Conservation (phyloP, 2,888 invertebrate species). For the Trypoxylon attenuatum region DNA sequence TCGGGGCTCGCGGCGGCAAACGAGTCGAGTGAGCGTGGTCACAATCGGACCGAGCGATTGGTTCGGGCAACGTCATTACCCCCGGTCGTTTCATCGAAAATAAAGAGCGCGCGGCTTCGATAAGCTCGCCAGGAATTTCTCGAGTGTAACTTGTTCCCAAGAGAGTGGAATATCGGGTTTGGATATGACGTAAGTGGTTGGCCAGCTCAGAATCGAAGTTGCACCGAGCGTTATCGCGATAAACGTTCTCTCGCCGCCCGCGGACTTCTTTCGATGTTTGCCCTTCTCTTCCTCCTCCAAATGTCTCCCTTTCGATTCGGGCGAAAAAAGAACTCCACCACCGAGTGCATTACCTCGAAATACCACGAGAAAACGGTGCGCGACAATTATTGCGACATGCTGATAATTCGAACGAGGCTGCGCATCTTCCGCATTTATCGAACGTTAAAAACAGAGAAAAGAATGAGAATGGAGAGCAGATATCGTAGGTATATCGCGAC, state of each 20-base stretch:
- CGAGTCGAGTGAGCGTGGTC: neutral
- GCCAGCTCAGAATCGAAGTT: neutral
- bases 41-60: neutral
- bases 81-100: neutral
- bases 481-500: no score
- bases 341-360: no score
- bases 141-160: neutral
- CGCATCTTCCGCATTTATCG: no score
- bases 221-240: neutral
- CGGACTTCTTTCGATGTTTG: neutral
- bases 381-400: constrained; percentile 48
- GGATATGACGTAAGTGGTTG: neutral
- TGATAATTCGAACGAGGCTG: constrained; percentile 52
- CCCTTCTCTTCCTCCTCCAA: neutral
- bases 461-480: no score
- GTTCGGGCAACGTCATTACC: neutral
- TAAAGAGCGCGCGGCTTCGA: neutral
- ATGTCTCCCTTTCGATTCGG: neutral
- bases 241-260: neutral
- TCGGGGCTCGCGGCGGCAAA: neutral
- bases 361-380: no score
- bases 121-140: neutral
- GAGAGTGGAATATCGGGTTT: neutral
- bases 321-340: no score
- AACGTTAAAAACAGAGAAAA: no score